These are phyloP conservation scores for Lordiphosa fenestrarum DNA, from an alignment of 2,888 invertebrate genomes.

Conservation along the genomic window DNA sequence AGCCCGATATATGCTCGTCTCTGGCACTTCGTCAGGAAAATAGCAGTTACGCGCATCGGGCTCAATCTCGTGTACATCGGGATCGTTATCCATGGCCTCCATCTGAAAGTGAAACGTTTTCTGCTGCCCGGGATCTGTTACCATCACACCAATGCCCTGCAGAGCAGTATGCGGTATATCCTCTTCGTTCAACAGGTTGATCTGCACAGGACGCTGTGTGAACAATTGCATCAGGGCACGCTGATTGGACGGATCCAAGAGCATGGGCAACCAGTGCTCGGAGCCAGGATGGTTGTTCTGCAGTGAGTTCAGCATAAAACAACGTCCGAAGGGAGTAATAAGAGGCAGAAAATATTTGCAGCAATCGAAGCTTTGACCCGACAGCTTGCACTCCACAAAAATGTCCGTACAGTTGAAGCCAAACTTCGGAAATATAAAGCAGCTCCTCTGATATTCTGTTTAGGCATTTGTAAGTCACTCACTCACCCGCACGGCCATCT, in stretches of 20 bases:
- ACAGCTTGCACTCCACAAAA: slow-evolving; percentile 82
- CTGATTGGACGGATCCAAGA: slow-evolving; percentile 57
- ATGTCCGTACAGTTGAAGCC: slow-evolving; percentile 81
- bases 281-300: slow-evolving; percentile 81
- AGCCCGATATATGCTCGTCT: slow-evolving; percentile 82
- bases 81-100: slow-evolving; percentile 85
- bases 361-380: slow-evolving; percentile 82
- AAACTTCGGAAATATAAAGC: slow-evolving; percentile 47
- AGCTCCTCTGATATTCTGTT: too few relatives aligned
- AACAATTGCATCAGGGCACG: slow-evolving; percentile 58
- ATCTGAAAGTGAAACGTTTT: slow-evolving; percentile 79
- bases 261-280: slow-evolving; percentile 69
- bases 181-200: slow-evolving; percentile 74
- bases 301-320: slow-evolving; percentile 84
- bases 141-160: slow-evolving; percentile 34
- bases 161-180: slow-evolving; percentile 74
- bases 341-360: slow-evolving; percentile 84
- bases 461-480: background rate
- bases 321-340: slow-evolving; percentile 83
- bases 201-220: slow-evolving; percentile 43
- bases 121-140: slow-evolving; percentile 37
- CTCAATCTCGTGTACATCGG: slow-evolving; percentile 83
- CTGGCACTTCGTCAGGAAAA: slow-evolving; percentile 84
- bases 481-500: slow-evolving; percentile 59
- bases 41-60: slow-evolving; percentile 85